phyloP scores from a whole-genome alignment of 1,140 invertebrate species.

The Aphelinus certus region DNA sequence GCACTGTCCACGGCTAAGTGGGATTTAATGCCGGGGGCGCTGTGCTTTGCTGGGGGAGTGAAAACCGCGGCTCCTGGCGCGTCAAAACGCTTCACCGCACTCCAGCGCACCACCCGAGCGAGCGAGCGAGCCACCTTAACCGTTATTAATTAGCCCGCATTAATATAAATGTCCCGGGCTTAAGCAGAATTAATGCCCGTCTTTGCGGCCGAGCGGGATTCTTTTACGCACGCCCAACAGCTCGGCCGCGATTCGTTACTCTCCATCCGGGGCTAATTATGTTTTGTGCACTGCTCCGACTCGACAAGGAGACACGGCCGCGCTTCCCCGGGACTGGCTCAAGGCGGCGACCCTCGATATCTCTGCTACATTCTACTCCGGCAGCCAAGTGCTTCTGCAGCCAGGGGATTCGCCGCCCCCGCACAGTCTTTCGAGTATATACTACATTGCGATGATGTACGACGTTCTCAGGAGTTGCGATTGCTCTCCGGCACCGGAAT shows the following conservation, averaged over 20 bases:
- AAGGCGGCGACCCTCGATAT: too few relatives aligned
- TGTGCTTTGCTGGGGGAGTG: constrained; percentile 34
- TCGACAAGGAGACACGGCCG: neutral
- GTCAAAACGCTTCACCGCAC: constrained; percentile 40
- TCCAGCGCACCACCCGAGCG: constrained; percentile 32
- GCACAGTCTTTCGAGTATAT: too few relatives aligned
- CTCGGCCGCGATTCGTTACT: neutral
- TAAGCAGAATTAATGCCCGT: constrained; percentile 57
- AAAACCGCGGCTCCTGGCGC: neutral
- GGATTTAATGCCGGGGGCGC: constrained; percentile 48
- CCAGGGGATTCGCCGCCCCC: too few relatives aligned
- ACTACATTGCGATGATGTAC: too few relatives aligned
- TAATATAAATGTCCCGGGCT: constrained; percentile 56
- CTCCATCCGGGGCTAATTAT: neutral
- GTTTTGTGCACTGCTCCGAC: neutral
- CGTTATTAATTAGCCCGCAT: constrained; percentile 59
- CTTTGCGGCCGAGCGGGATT: constrained; percentile 8
- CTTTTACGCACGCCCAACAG: neutral
- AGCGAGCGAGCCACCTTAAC: constrained; percentile 41
- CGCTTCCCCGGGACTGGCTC: too few relatives aligned
- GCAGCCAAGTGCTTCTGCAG: too few relatives aligned
- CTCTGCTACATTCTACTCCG: too few relatives aligned
- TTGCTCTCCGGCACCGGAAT: too few relatives aligned
- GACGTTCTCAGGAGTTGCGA: too few relatives aligned
- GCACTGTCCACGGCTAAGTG: constrained; percentile 40